Evolutionary conservation across 2,888 invertebrate genomes (phyloP).

Genomic region (Scaptomyza tumidula): DNA sequence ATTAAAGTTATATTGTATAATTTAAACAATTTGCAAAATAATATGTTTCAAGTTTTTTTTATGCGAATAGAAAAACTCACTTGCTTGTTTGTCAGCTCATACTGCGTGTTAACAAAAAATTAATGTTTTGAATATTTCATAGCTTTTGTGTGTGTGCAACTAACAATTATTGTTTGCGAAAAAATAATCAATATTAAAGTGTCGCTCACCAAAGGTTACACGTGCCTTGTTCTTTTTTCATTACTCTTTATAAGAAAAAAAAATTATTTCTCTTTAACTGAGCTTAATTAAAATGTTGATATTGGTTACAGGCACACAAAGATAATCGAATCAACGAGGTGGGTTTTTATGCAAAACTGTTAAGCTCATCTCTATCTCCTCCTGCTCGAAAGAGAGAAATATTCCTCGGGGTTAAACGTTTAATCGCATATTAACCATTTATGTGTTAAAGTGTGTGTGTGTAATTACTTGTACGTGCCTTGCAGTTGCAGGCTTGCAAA

Average conservation of each 20-base stretch:
- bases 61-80: no score
- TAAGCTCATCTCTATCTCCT: background rate
- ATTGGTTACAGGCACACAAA: background rate
- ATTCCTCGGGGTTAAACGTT: slow-evolving; percentile 34
- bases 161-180: slow-evolving; percentile 1
- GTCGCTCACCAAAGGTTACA: background rate
- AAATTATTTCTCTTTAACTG: background rate
- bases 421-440: slow-evolving; percentile 54
- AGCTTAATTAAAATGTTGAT: background rate
- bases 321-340: background rate
- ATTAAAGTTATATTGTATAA: background rate
- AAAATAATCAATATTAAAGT: slow-evolving; percentile 20
- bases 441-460: slow-evolving; percentile 8
- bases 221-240: no score
- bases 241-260: background rate
- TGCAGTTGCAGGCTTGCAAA: slow-evolving; percentile 42
- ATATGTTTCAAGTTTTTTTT: no score
- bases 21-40: slow-evolving; percentile 6
- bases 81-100: no score
- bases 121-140: no score
- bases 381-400: background rate
- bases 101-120: no score
- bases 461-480: slow-evolving; percentile 10
- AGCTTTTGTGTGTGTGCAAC: background rate
- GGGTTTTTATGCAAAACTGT: background rate